phyloP scores from a whole-genome alignment of 1,140 invertebrate genomes.

The Heliconius himera region DNA sequence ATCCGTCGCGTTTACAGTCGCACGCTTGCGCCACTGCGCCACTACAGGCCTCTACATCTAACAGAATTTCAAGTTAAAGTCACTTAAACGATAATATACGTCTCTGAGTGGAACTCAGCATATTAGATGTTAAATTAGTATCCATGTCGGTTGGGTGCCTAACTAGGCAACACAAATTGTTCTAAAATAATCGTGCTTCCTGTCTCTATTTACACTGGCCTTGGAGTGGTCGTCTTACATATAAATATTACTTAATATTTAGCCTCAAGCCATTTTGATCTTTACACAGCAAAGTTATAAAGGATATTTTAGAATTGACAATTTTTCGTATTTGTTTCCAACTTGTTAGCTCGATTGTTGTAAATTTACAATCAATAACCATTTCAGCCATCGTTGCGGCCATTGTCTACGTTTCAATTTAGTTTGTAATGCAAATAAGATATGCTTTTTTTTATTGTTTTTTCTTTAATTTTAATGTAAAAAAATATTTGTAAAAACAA shows the following conservation, averaged over 20 bases:
- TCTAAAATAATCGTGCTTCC: slow-evolving; percentile 31
- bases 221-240: slow-evolving; percentile 21
- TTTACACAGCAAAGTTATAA: neutral
- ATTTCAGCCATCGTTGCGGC: slow-evolving; percentile 5
- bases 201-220: slow-evolving; percentile 22
- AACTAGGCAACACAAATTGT: slow-evolving; percentile 29
- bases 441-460: neutral
- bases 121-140: neutral
- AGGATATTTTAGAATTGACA: neutral
- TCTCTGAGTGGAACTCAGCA: neutral
- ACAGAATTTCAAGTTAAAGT: neutral
- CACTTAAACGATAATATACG: neutral
- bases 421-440: slow-evolving; percentile 2
- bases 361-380: slow-evolving; percentile 20
- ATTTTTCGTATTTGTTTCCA: neutral
- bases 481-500: too few relatives aligned
- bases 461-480: neutral
- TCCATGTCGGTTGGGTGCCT: slow-evolving; percentile 17
- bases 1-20: too few relatives aligned
- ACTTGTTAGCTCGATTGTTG: neutral
- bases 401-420: slow-evolving; percentile 11
- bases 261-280: neutral
- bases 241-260: neutral
- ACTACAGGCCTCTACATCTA: neutral
- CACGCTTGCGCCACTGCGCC: too few relatives aligned